These are phyloP conservation scores for Agrypnus murinus DNA, from an alignment of 2,888 invertebrate genomes.

Conservation along the genomic window DNA sequence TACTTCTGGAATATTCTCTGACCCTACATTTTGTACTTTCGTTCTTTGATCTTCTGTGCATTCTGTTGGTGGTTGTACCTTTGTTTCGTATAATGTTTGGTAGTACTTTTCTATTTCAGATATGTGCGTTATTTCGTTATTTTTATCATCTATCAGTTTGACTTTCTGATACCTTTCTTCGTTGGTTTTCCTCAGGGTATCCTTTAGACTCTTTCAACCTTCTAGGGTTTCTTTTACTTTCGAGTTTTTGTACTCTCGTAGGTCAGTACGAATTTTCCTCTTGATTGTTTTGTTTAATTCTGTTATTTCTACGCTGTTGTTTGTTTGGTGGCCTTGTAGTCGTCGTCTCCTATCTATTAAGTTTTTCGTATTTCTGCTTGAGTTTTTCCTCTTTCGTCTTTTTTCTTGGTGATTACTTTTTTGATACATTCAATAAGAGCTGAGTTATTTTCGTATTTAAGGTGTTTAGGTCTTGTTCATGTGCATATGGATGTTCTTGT, in stretches of 20 bases:
- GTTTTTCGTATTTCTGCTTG: too few species aligned
- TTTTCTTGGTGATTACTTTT: too few species aligned
- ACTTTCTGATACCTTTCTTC: conserved; percentile 3
- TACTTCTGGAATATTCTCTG: too few species aligned
- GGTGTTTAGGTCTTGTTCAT: conserved; percentile 1
- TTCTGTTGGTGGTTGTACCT: background rate
- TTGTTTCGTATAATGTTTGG: background rate
- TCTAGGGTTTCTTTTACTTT: conserved; percentile 2
- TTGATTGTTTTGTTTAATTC: too few species aligned
- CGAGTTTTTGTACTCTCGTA: background rate
- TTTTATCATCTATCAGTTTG: background rate
- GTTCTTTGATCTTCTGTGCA: background rate
- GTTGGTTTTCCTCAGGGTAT: background rate
- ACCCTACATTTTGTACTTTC: too few species aligned
- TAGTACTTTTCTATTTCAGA: background rate
- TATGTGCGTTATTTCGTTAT: background rate
- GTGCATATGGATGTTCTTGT: background rate
- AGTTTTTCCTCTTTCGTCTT: too few species aligned
- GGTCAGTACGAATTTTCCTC: background rate
- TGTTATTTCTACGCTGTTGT: conserved; percentile 8
- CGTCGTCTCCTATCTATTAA: too few species aligned
- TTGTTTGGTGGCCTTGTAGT: conserved; percentile 4
- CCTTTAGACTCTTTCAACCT: conserved; percentile 3
- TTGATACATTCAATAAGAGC: background rate
- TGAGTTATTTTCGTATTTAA: conserved; percentile 10